These are phyloP conservation scores for Apocrypta bakeri DNA, from an alignment of 1,140 invertebrate genomes.

Conservation along the genomic window DNA sequence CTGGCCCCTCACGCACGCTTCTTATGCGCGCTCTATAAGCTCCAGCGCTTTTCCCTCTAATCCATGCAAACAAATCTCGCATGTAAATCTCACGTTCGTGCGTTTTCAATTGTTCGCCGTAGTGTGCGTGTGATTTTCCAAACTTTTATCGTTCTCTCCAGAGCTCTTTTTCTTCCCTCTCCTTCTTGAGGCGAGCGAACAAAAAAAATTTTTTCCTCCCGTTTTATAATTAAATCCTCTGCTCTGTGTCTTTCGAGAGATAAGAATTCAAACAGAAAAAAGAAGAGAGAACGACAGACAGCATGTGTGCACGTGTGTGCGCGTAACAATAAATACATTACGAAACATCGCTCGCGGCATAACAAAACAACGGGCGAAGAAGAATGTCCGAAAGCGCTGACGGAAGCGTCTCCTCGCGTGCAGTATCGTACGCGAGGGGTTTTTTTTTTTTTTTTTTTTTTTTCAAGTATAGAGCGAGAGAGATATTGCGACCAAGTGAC, in stretches of 20 bases:
- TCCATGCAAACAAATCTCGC: neutral
- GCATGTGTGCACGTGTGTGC: neutral
- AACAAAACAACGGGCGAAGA: neutral
- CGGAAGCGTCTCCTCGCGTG: neutral
- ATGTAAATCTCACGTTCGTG: neutral
- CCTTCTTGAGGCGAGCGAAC: no score
- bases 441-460: neutral
- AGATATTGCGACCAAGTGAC: slow-evolving; percentile 28
- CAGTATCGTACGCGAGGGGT: no score
- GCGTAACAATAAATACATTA: neutral
- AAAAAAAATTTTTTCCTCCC: neutral
- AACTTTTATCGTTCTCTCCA: neutral
- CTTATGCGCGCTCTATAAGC: neutral
- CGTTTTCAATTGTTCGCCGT: neutral
- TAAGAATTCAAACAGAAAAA: neutral
- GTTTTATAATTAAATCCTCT: neutral
- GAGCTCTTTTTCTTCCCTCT: no score
- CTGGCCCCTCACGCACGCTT: neutral
- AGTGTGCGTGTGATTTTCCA: neutral
- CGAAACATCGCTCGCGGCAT: neutral
- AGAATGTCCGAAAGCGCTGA: slow-evolving; percentile 33
- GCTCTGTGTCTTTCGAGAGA: neutral
- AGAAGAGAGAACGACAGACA: no score
- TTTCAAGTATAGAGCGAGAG: slow-evolving; percentile 7
- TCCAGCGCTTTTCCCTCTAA: neutral